Base-by-base conservation (phyloP, 2,113 vertebrate species). In the Oxyura jamaicensis region DNA sequence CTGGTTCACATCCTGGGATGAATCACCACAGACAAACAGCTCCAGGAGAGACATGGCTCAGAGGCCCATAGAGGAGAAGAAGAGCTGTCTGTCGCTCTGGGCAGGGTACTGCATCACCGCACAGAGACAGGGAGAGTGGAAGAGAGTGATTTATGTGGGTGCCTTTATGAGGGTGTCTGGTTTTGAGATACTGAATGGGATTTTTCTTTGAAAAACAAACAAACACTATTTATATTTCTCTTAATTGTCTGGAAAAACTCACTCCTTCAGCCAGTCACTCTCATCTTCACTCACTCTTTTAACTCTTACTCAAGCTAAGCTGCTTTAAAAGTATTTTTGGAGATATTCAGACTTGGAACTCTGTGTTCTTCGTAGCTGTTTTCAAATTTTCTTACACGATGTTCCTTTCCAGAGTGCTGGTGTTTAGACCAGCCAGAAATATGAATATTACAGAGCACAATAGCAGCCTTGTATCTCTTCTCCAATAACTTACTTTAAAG, bases 1-100 rank as follows among this genome's bases (percentile, higher is more conserved):
- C 93, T 96, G 93, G 90, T 97, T 86, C 93, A 41, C 86, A 93
- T 97, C 89, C 94, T 95, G 93, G 59, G 88, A 78, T 94, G 94
- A 97, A 92, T 97, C 95, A 93, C 33, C 88, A 59, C 56, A 94
- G 85, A 78, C 90, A 86, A 86, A 90, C 83, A 91, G 77, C 72
- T 93, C 93, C 90, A 80, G 65, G 80, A 87, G 69, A 80, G 92
- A 67, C 21, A 13, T 4, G 0, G 75, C 85, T 96, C 86, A 59
- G 88, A 93, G 81, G 94, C 93, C 83, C 15, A 1, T 56, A 25
- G 28, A 87, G 80, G 66, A 94, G 74, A 69, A 91, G 78, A 91
- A 21, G 31, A 87, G 68, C 53, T 66, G 72, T 62, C 80, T 93
- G 83, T 86, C 42, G 0, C 81, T 69, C 67, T 79, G 94, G 89